phyloP scores from a whole-genome alignment of 2,113 vertebrate genomes.

The Chrysemys picta region DNA sequence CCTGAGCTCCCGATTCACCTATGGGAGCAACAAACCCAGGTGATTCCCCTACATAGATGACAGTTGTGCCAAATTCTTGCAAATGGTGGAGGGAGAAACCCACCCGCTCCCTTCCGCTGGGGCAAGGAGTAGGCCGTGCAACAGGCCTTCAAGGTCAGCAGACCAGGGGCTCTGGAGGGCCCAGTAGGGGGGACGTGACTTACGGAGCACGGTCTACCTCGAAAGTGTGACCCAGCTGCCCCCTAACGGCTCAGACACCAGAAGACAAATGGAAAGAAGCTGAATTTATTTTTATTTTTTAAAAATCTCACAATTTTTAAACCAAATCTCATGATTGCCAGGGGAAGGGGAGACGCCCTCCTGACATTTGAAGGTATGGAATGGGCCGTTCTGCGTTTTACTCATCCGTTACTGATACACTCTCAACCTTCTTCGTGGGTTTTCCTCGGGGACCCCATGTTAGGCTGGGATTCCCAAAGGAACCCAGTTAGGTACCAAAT shows the following conservation, averaged over 20 bases:
- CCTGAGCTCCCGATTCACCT: background rate
- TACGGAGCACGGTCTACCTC: background rate
- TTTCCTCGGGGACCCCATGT: background rate
- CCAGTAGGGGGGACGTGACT: background rate
- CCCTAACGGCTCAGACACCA: background rate
- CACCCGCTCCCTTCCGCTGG: background rate
- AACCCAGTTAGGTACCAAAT: background rate
- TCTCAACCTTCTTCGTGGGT: background rate
- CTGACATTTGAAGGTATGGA: fast-evolving
- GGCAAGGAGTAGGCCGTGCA: background rate
- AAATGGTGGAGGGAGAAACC: background rate
- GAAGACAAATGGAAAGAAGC: background rate
- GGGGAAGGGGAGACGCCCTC: fast-evolving
- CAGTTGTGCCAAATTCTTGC: background rate
- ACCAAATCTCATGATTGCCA: background rate
- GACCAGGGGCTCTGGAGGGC: background rate
- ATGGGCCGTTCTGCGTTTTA: fast-evolving
- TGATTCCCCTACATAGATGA: background rate
- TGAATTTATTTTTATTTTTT: background rate
- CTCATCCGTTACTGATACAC: fast-evolving
- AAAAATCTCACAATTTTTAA: background rate
- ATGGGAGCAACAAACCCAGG: background rate
- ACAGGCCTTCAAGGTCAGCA: background rate
- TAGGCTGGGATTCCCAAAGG: background rate
- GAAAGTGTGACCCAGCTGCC: background rate